These are phyloP conservation scores for Capitulum mitella DNA, from an alignment of 2,888 invertebrate genomes.

Conservation along the genomic window DNA sequence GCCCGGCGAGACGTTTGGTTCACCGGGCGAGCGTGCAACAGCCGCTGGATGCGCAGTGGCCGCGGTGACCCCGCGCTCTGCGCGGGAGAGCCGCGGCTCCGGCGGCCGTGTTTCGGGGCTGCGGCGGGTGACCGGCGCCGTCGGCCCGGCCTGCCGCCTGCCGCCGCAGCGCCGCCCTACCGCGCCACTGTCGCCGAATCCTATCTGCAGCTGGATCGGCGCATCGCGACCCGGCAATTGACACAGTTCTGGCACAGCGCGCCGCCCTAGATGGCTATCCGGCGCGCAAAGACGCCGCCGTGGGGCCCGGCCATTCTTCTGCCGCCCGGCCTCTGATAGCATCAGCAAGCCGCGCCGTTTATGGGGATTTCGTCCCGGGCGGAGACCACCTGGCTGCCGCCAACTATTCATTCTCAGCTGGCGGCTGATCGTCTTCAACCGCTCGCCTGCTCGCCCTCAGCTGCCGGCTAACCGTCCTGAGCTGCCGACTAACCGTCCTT, in stretches of 20 bases:
- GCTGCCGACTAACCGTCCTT: no score
- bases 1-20: no score
- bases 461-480: no score
- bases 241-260: not conserved
- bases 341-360: not conserved
- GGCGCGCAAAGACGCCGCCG: not conserved
- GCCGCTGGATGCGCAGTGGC: no score
- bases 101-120: no score
- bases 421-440: no score
- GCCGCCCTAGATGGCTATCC: not conserved
- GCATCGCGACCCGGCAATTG: not conserved
- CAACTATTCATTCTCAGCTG: no score
- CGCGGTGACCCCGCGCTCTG: no score
- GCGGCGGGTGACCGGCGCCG: not conserved
- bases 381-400: not conserved
- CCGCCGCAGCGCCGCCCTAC: no score
- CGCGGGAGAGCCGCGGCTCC: no score
- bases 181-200: not conserved
- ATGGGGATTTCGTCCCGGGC: not conserved
- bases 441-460: no score
- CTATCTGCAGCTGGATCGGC: conserved; percentile 7
- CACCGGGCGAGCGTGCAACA: no score
- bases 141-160: not conserved
- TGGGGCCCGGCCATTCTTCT: not conserved
- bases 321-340: not conserved